phyloP scores from a whole-genome alignment of 2,797 vertebrate species.

The Otolemur crassicaudatus region DNA sequence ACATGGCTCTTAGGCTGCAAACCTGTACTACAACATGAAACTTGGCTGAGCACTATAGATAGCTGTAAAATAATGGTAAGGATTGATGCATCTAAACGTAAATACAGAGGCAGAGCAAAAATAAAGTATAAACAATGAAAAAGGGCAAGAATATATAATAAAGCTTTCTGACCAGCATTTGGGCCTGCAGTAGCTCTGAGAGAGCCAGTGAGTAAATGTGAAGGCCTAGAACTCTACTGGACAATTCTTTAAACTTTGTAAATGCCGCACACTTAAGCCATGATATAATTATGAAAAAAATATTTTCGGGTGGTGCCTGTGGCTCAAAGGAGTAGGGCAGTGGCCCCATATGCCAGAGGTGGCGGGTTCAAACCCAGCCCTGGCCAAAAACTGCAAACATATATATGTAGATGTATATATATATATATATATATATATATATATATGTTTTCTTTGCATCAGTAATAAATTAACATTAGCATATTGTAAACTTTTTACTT shows the following conservation, averaged over 20 bases:
- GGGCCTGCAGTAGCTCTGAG: not conserved
- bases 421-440: too few relatives aligned
- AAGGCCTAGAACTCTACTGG: not conserved
- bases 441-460: not conserved
- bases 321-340: too few relatives aligned
- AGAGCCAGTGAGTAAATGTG: not conserved
- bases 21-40: not conserved
- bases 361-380: too few relatives aligned
- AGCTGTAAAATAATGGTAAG: not conserved
- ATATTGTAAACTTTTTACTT: not conserved
- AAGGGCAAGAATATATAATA: not conserved
- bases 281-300: not conserved
- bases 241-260: not conserved
- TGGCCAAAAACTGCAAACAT: too few relatives aligned
- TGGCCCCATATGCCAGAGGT: too few relatives aligned
- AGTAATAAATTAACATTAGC: not conserved
- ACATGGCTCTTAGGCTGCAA: not conserved
- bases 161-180: too few relatives aligned
- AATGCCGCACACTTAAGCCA: not conserved
- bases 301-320: too few relatives aligned
- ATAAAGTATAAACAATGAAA: not conserved
- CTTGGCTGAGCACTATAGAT: not conserved
- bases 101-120: not conserved
- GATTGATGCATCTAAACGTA: not conserved
- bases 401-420: too few relatives aligned